A percentile compares a stretch with the other conserved stretches of the same genome.
These are phyloP conservation scores for Capromys pilorides DNA, from an alignment of 2,797 vertebrate species.

Conservation along the genomic window DNA sequence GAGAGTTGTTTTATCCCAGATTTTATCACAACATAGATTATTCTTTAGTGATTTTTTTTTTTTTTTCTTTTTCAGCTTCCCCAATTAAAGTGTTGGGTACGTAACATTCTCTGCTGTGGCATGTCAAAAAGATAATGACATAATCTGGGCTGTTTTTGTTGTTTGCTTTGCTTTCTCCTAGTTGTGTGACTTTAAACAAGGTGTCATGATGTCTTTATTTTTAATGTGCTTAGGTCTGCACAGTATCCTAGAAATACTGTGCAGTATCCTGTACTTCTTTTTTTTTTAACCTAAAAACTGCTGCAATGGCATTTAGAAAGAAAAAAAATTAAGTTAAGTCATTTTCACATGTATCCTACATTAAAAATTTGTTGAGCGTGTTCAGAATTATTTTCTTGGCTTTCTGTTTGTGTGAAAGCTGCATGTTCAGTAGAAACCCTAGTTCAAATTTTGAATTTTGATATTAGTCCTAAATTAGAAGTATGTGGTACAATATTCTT, in stretches of 20 bases:
- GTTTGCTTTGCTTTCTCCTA: neutral
- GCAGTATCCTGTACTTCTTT: no score
- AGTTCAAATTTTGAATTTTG: neutral
- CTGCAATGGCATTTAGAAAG: neutral
- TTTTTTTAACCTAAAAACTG: neutral
- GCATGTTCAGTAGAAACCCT: neutral
- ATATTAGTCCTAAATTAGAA: neutral
- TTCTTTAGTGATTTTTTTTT: constrained; percentile 8
- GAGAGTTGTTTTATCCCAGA: constrained; percentile 22
- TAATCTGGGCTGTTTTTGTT: neutral
- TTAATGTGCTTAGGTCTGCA: neutral
- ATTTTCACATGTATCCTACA: constrained; percentile 36
- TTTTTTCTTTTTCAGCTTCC: constrained; percentile 25
- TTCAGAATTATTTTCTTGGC: neutral
- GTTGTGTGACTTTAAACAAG: neutral
- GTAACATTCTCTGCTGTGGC: neutral
- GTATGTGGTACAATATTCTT: neutral
- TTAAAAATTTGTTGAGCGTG: constrained; percentile 8
- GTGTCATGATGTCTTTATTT: neutral
- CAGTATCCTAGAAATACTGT: neutral
- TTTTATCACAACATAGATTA: constrained; percentile 17
- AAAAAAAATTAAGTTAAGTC: neutral
- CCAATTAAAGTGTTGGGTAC: neutral
- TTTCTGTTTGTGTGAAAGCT: neutral
- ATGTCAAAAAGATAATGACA: constrained; percentile 28